Evolutionary conservation across 2,113 vertebrate genomes (phyloP), one percentile per base, ranked within the genome.

Genomic region (Pipa parva): DNA sequence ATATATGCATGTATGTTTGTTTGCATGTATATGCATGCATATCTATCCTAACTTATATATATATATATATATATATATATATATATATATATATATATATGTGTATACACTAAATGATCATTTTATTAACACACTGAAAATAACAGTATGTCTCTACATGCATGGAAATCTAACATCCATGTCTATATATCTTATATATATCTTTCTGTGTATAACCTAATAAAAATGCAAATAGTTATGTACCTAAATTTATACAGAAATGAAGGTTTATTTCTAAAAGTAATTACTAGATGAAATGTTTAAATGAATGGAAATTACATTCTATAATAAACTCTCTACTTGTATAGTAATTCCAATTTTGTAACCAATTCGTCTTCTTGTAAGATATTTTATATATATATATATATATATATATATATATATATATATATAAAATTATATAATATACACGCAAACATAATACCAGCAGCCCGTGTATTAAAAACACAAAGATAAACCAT

Each of bases 381-480:
- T n/a, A n/a, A n/a, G n/a, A n/a, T 56, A 12, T 18, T 63, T 18
- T 50, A 24, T 45, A 28, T 62, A 39, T 33, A 15, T 37, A 22
- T 59, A 37, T 59, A 20, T 58, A 37, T 10, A 13, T 39, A 21
- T 17, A 22, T 7, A 36, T 37, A 3, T 21, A 37, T 5, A 58
- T 22, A 37, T 37, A 58, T 55, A 45, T 55, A 45, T 13, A 42
- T 61, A 29, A 27, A 20, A 21, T 11, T 33, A 55, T 39, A 45
- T 63, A 33, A 15, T 33, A 22, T 51, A 12, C 22, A 24, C 10
- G 10, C 8, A 51, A 22, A 24, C 22, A 50, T 25, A 22, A 50
- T 36, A 27, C 49, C 28, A 1, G 46, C 17, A 49, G 9, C 46
- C 17, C 10, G 22, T 49, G 20, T 49, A 49, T 9, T 21, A 21